Percentiles rank a stretch among this genome's conserved stretches.
Conservation (phyloP, 1,140 invertebrate genomes). For the Drosophila lowei region DNA sequence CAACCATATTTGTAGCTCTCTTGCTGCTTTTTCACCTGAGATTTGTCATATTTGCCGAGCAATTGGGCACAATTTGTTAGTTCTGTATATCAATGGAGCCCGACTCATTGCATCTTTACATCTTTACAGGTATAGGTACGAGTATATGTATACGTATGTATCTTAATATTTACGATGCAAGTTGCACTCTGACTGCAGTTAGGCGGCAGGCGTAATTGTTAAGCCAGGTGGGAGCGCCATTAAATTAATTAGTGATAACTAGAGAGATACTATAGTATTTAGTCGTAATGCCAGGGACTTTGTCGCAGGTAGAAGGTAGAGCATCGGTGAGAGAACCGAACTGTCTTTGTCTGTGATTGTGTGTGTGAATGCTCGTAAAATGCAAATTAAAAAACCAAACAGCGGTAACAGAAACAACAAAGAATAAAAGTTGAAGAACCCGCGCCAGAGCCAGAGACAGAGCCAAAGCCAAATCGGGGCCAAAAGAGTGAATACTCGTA, state of each 20-base stretch:
- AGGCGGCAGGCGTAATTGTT: not conserved
- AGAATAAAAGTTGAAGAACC: conserved; percentile 74
- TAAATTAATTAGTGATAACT: conserved; percentile 23
- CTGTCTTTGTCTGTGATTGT: not conserved
- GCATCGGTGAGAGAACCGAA: conserved; percentile 38
- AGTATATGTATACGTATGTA: not conserved
- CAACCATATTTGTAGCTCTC: not conserved
- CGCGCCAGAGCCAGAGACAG: conserved; percentile 16
- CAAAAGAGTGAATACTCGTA: conserved; percentile 50
- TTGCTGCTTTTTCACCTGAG: not conserved
- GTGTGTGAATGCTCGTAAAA: conserved; percentile 57
- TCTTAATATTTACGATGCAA: conserved; percentile 28
- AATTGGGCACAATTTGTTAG: not conserved
- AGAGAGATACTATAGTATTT: not conserved
- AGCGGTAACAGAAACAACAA: conserved; percentile 29
- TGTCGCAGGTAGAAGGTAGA: conserved; percentile 39
- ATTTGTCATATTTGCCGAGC: conserved; percentile 1
- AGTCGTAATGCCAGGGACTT: not conserved
- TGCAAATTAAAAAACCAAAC: conserved; percentile 71
- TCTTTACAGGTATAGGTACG: too few species aligned
- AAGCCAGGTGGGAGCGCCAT: conserved; percentile 5
- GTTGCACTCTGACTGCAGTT: conserved; percentile 12
- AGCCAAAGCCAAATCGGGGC: conserved; percentile 26
- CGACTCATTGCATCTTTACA: not conserved
- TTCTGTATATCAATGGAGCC: too few species aligned